These are phyloP conservation scores for Wasmannia auropunctata DNA, from an alignment of 1,140 invertebrate species.

Conservation along the genomic window DNA sequence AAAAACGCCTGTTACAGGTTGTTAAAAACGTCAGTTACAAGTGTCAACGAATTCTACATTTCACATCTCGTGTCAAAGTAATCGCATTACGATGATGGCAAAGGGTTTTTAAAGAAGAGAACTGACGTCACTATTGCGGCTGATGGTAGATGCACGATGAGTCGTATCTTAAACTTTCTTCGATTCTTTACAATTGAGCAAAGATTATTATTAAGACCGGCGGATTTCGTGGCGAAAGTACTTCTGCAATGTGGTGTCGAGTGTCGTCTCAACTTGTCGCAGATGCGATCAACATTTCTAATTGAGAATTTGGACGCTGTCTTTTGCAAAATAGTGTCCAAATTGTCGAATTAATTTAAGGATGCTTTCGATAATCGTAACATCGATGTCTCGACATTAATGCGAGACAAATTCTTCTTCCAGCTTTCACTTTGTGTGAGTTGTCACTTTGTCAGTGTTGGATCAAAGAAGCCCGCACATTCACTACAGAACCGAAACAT, in stretches of 20 bases:
- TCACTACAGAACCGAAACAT: not conserved
- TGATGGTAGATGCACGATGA: slow-evolving; percentile 51
- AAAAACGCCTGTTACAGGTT: not conserved
- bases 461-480: not conserved
- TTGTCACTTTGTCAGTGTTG: not conserved
- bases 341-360: not conserved
- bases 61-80: not conserved
- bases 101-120: slow-evolving; percentile 17
- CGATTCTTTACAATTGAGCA: slow-evolving; percentile 71
- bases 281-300: not conserved
- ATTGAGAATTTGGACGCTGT: not conserved
- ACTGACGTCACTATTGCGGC: slow-evolving; percentile 48
- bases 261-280: slow-evolving; percentile 16
- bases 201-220: slow-evolving; percentile 71
- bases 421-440: too few relatives aligned
- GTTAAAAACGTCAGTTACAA: too few relatives aligned
- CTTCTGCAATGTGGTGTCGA: not conserved
- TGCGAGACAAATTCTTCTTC: not conserved
- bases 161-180: slow-evolving; percentile 54
- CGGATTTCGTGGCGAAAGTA: slow-evolving; percentile 21
- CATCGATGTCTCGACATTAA: not conserved
- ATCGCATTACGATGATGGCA: not conserved
- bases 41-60: slow-evolving; percentile 36
- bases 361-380: not conserved
- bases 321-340: not conserved